These are phyloP conservation scores for Antheraea mylitta DNA, from an alignment of 1,140 invertebrate species.

Conservation along the genomic window DNA sequence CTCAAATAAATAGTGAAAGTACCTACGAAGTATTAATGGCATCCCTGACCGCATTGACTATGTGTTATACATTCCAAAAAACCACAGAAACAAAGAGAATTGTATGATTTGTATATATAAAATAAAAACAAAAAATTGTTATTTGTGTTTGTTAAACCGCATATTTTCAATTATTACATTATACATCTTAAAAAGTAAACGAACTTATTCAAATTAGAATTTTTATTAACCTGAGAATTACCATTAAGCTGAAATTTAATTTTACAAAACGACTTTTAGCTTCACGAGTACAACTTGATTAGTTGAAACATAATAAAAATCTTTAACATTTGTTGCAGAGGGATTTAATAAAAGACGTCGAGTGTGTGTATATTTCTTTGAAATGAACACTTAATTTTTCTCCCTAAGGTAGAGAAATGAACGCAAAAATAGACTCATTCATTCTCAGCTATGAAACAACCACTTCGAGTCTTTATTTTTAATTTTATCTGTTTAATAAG, in stretches of 20 bases:
- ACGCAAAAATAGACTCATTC: not conserved
- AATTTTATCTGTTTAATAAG: not conserved
- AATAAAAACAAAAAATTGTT: too few species aligned
- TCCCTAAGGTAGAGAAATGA: not conserved
- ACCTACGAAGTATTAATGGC: too few species aligned
- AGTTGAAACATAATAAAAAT: constrained; percentile 7
- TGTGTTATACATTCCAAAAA: too few species aligned
- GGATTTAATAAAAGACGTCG: not conserved
- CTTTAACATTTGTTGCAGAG: constrained; percentile 5
- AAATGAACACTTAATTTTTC: constrained; percentile 10
- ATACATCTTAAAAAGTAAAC: too few species aligned
- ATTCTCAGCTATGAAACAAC: not conserved
- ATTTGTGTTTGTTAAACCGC: too few species aligned
- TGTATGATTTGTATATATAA: too few species aligned
- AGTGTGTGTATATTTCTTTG: constrained; percentile 9
- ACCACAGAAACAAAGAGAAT: too few species aligned
- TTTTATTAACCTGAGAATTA: too few species aligned
- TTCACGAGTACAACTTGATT: not conserved
- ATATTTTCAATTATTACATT: too few species aligned
- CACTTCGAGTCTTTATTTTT: not conserved
- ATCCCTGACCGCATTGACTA: too few species aligned
- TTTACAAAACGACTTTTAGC: not conserved
- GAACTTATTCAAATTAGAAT: too few species aligned
- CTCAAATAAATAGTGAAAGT: too few species aligned
- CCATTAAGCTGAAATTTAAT: not conserved